These are phyloP conservation scores for Kuschelorhynchus macadamiae DNA, from an alignment of 2,888 invertebrate genomes.

Conservation along the genomic window DNA sequence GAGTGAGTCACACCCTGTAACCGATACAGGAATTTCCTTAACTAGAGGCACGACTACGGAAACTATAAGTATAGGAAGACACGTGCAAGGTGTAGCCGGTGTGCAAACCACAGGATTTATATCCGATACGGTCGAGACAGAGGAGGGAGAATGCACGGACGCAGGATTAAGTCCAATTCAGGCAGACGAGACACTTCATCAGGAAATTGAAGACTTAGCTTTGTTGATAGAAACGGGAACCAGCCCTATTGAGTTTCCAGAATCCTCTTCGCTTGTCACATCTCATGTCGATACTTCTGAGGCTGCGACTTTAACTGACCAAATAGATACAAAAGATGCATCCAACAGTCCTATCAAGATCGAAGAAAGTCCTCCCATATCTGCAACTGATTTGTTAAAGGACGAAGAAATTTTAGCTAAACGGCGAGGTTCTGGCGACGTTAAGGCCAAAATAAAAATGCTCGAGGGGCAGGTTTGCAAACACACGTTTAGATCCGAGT, in stretches of 20 bases:
- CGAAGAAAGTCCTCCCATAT: constrained; percentile 60
- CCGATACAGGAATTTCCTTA: constrained; percentile 72
- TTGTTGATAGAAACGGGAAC: constrained; percentile 70
- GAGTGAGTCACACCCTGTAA: constrained; percentile 71
- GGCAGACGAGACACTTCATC: constrained; percentile 68
- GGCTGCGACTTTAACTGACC: constrained; percentile 71
- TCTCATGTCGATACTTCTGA: constrained; percentile 71
- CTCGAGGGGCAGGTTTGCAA: constrained; percentile 70
- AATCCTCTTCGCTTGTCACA: constrained; percentile 65
- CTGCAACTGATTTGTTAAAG: constrained; percentile 57
- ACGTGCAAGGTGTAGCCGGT: constrained; percentile 64
- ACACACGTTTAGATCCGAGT: constrained; percentile 63
- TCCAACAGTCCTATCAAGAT: constrained; percentile 71
- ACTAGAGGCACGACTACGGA: constrained; percentile 70
- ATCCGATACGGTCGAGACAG: constrained; percentile 68
- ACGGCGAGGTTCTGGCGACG: constrained; percentile 70
- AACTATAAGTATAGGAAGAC: constrained; percentile 66
- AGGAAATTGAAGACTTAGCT: constrained; percentile 64
- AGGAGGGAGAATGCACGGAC: constrained; percentile 72
- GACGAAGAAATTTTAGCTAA: constrained; percentile 65
- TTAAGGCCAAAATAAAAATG: constrained; percentile 72
- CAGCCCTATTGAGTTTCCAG: constrained; percentile 71
- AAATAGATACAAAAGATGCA: constrained; percentile 71
- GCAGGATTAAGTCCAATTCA: constrained; percentile 73
- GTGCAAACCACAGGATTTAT: constrained; percentile 67